phyloP scores from a whole-genome alignment of 1,140 invertebrate species.

The Cydia strobilella region DNA sequence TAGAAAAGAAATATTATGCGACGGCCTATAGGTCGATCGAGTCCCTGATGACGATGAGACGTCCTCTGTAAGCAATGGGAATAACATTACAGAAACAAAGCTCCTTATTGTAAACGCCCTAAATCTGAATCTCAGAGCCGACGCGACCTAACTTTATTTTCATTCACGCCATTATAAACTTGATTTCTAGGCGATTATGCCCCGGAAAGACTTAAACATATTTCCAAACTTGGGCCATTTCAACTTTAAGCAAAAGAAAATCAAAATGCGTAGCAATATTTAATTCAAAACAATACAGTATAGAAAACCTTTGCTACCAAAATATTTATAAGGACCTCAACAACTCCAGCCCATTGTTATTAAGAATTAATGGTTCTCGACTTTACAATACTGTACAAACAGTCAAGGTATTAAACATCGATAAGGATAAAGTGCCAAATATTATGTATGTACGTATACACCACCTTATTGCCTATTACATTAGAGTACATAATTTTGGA shows the following conservation, averaged over 20 bases:
- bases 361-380: background rate
- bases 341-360: background rate
- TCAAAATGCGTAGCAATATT: background rate
- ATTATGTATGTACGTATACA: no score
- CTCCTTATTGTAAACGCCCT: conserved; percentile 1
- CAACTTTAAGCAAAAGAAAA: background rate
- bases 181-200: background rate
- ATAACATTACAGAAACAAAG: conserved; percentile 15
- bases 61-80: background rate
- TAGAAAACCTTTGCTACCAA: background rate
- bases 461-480: no score
- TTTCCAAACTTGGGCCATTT: background rate
- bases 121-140: background rate
- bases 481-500: no score
- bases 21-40: background rate
- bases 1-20: no score
- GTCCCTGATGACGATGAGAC: background rate
- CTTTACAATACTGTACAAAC: background rate
- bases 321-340: conserved; percentile 2
- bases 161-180: background rate
- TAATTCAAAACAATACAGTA: background rate
- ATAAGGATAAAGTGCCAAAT: no score
- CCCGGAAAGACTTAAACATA: background rate
- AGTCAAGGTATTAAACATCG: no score
- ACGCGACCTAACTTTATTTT: background rate